Base-by-base conservation (phyloP, 2,113 vertebrate genomes). In the Dinomys branickii region DNA sequence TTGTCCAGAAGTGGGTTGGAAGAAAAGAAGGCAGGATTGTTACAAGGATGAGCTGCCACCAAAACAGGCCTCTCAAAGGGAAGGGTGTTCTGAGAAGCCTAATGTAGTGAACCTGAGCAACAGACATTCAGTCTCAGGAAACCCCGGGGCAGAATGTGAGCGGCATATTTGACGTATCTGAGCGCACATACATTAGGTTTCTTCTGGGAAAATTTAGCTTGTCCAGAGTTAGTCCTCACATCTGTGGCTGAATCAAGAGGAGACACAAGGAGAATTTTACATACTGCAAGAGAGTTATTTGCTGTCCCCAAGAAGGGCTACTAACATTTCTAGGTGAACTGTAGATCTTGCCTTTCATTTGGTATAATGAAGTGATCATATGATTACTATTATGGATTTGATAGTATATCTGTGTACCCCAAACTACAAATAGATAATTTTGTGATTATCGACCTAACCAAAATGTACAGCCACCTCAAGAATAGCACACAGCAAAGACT, bases 131-230 rank as follows among this genome's bases (percentile, higher is more conserved):
- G 20, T 41, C 44, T 77, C 50, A 20, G 35, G 56, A 91, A n/a
- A 22, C 9, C 35, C 58, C 67, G 50, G 56, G 17, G 22, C 33
- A 58, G 28, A 41, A 38, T 28, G 17, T 26, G 5, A 85, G 4
- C 1, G 4, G 3, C 8, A 56, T 0, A 28, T 1, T 4, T n/a
- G 16, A 1, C 24, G 2, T 22, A 67, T 7, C 13, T 10, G 35
- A 59, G 28, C 35, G 22, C 44, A 3, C 1, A 5, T 3, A 38
- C 54, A 8, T 19, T 54, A 85, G 16, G 22, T 47, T 17, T 63
- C 12, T 16, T 20, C 71, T 81, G 5, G 22, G 16, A 71, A 47
- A 80, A 7, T 11, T 24, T 3, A 59, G 4, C 38, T 77, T 50
- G 24, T 35, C 10, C 58, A 82, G 17, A 65, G 24, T 9, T 14